Evolutionary conservation across 2,113 vertebrate species (phyloP), one percentile per base, ranked within the genome.

Genomic region (Alces alces): DNA sequence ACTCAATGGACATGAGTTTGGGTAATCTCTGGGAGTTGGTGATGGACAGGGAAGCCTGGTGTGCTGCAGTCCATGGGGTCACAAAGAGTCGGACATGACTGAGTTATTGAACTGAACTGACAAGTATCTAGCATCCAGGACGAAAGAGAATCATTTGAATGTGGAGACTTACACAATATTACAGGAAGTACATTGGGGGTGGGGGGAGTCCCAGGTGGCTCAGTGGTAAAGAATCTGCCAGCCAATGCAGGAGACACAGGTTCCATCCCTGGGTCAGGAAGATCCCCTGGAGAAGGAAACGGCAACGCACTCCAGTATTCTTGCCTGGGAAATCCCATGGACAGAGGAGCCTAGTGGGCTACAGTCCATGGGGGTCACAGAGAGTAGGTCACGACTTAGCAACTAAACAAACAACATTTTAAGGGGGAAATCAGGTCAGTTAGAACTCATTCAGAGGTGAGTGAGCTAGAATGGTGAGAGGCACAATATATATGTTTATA

Each of bases 121-220:
- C 78, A 95, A 97, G 88, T 25, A 93, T 25, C 45, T 66, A 94
- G 23, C 10, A 96, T 52, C 27, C 76, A 92, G 21, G 92, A 70
- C 21, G 79, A 79, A 19, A 10, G 6, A 79, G n/a, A 86, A 79
- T 39, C 5, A 30, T 93, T 5, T 25, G 23, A 33, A 39, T 30
- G 16, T 61, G 19, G 13, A 89, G 7, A 95, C 16, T 79, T 83
- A 36, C 15, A 86, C 17, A 94, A n/a, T 79, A 95, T 78, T 73
- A 43, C 0, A 76, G 2, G 39, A 36, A 93, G 36, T 82, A 55
- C 17, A 91, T 6, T 36, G 66, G 66, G n/a, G 9, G n/a, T 39
- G 19, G 70, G 11, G 23, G 70, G 36, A 39, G 5, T 43, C 36
- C 11, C 70, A 43, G 36, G 70, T 76, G 36, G 70, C 36, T 76